These are phyloP conservation scores for Eulithis prunata DNA, from an alignment of 2,888 invertebrate genomes.

Conservation along the genomic window DNA sequence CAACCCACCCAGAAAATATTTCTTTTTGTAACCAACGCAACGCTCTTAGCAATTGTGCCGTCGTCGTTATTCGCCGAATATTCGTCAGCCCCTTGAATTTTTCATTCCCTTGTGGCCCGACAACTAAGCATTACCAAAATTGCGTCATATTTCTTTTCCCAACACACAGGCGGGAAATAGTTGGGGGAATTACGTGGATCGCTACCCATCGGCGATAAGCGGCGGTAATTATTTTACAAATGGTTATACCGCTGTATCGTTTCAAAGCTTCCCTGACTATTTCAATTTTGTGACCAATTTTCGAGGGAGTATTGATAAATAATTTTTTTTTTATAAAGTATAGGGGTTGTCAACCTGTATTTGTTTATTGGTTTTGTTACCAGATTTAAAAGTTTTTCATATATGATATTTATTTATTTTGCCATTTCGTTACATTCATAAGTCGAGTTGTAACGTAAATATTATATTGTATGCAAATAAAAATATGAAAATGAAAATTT, in stretches of 20 bases:
- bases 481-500: too few species aligned
- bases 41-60: slow-evolving; percentile 75
- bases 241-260: slow-evolving; percentile 17
- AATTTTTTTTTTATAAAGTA: not conserved
- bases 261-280: not conserved
- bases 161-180: slow-evolving; percentile 75
- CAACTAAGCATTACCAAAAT: slow-evolving; percentile 84
- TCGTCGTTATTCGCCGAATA: slow-evolving; percentile 58
- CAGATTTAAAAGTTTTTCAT: too few species aligned
- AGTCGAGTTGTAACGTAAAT: too few species aligned
- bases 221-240: slow-evolving; percentile 50
- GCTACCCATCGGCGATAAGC: slow-evolving; percentile 51
- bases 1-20: slow-evolving; percentile 62
- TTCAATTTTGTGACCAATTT: slow-evolving; percentile 8
- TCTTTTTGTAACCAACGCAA: slow-evolving; percentile 64
- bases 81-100: slow-evolving; percentile 81
- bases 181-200: slow-evolving; percentile 69
- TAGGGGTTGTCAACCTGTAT: too few species aligned
- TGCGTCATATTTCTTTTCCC: slow-evolving; percentile 82
- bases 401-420: too few species aligned
- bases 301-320: not conserved
- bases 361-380: too few species aligned
- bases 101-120: slow-evolving; percentile 83
- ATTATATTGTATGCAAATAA: too few species aligned
- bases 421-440: too few species aligned